Base-by-base conservation (phyloP, 2,888 invertebrate species). In the Metacarcinus magister region DNA sequence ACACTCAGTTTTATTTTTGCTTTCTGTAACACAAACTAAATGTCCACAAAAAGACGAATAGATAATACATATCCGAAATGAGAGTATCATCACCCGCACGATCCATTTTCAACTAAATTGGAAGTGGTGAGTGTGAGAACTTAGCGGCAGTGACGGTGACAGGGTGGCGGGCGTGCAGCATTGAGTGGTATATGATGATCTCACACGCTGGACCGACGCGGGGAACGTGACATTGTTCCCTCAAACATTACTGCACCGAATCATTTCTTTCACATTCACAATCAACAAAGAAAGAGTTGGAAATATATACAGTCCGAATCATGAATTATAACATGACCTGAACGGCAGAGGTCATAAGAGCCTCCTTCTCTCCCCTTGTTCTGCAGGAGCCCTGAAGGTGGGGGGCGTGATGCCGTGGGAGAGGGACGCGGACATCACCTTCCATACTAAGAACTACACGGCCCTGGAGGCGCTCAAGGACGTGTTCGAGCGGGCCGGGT, bases 371-470 rank as follows among this genome's bases (percentile, higher is more conserved):
- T 60, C 28, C 54, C 48, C 5, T 48, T n/a, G n/a, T n/a, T n/a
- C 43, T 16, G 3, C 91, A 82, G 97, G 97, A 16, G 97, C 97
- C 10, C 97, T 97, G 16, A 97, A 97, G 97, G 97, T 97, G 43
- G 95, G 97, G 32, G 97, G 97, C 93, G 97, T 97, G 92, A 96
- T 97, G 91, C 97, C 97, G 2, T 97, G 97, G 97, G 97, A 97
- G 96, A 92, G 97, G 19, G 97, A 97, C 96, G 97, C 97, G 28
- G 97, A 97, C 97, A 96, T 97, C 10, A 97, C 97, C 23, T 97
- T 97, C 67, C 96, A 97, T 92, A 97, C 97, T 23, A 96, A 96
- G 23, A 97, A 97, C 95, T 97, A 97, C 96, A 92, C 96, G 19
- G 96, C 97, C 10, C 97, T 97, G 44, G 92, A 60, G 19, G 96